Evolutionary conservation across 1,140 invertebrate genomes (phyloP).

Genomic region (Zaprionus nigranus): DNA sequence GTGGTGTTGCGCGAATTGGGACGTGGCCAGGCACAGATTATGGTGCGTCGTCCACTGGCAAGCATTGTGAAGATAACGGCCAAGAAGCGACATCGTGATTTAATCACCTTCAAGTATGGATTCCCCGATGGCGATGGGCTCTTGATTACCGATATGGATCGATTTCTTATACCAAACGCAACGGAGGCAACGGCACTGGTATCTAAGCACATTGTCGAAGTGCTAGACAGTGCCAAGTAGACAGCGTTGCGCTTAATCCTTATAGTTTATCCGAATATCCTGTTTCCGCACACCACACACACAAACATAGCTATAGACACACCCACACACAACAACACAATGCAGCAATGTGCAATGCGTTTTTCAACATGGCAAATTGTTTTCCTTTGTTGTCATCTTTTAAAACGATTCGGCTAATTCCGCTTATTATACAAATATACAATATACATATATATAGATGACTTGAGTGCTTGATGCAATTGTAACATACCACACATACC

Average conservation of each 20-base stretch:
- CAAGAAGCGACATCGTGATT: conserved; percentile 95
- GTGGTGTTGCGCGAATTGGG: conserved; percentile 93
- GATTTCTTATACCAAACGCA: conserved; percentile 96
- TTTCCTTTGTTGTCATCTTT: conserved; percentile 57
- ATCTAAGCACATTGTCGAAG: conserved; percentile 86
- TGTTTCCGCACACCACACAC: conserved; percentile 18
- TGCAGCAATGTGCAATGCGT: conserved; percentile 49
- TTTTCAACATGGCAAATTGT: conserved; percentile 59
- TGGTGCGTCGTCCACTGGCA: conserved; percentile 93
- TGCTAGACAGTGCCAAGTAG: conserved; percentile 69
- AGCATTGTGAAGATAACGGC: conserved; percentile 98
- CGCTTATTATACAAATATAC: neutral
- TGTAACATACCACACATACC: conserved; percentile 59
- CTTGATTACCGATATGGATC: conserved; percentile 92
- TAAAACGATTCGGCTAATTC: conserved; percentile 27
- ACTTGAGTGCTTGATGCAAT: conserved; percentile 41
- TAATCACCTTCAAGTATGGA: conserved; percentile 95
- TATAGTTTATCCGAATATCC: conserved; percentile 1
- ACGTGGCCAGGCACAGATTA: conserved; percentile 91
- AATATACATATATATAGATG: neutral
- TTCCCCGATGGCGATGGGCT: conserved; percentile 79
- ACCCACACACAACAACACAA: conserved; percentile 28
- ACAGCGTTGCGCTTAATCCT: neutral
- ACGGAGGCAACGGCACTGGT: conserved; percentile 90
- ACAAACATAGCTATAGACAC: conserved; percentile 13